These are phyloP conservation scores for Spheniscus humboldti DNA, from an alignment of 2,797 vertebrate species.

Conservation along the genomic window DNA sequence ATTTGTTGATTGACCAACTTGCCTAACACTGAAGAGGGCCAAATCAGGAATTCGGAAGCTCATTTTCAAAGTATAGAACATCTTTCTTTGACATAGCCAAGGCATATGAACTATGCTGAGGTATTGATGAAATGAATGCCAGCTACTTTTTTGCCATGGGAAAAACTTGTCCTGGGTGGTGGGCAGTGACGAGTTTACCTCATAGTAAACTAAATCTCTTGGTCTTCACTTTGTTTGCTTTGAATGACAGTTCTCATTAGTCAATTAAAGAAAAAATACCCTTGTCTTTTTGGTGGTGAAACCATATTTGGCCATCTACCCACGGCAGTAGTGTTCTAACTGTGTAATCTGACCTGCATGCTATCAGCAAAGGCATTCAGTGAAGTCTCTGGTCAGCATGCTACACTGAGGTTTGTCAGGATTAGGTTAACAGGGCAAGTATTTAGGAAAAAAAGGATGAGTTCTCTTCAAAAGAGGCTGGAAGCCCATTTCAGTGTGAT, in stretches of 20 bases:
- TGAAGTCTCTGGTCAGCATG: neutral
- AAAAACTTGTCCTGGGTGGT: neutral
- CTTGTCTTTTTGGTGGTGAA: neutral
- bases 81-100: neutral
- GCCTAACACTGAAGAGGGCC: neutral
- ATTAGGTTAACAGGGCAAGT: neutral
- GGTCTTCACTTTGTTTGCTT: neutral
- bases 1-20: neutral
- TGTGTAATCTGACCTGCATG: neutral
- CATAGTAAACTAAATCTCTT: neutral
- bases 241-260: neutral
- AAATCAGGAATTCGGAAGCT: neutral
- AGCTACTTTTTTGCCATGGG: neutral
- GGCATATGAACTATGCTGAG: neutral
- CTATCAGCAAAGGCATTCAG: neutral
- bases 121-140: neutral
- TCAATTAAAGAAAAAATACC: neutral
- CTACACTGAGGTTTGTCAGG: neutral
- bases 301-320: neutral
- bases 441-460: neutral
- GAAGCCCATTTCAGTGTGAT: neutral
- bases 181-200: neutral
- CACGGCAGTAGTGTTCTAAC: neutral
- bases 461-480: neutral
- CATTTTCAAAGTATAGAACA: neutral